phyloP scores from a whole-genome alignment of 2,797 vertebrate species.

The Tenualosa ilisha region DNA sequence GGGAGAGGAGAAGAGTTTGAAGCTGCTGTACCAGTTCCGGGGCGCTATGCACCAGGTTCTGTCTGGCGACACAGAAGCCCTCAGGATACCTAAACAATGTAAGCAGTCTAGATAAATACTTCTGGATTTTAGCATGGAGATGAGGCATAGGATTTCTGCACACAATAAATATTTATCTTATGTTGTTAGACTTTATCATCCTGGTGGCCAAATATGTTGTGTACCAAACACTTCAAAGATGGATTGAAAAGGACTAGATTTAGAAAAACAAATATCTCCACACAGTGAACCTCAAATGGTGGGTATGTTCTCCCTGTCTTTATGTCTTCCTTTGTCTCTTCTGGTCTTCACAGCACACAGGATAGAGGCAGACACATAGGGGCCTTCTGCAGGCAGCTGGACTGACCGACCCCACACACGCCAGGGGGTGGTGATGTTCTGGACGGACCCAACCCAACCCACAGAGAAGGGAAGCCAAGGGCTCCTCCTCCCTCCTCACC shows the following conservation, averaged over 20 bases:
- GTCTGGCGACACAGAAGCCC: slow-evolving; percentile 84
- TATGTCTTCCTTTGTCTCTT: background rate
- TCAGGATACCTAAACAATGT: slow-evolving; percentile 99
- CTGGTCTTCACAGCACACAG: slow-evolving; percentile 68
- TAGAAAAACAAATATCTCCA: background rate
- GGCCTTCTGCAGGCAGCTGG: slow-evolving; percentile 20
- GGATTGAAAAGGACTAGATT: background rate
- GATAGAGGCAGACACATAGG: slow-evolving; percentile 69
- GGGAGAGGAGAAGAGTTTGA: slow-evolving; percentile 95
- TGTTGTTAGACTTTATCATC: background rate
- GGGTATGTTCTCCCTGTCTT: background rate
- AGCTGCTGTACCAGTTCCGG: slow-evolving; percentile 96
- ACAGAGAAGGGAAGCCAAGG: background rate
- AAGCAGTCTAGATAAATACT: slow-evolving; percentile 44
- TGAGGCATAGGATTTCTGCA: background rate
- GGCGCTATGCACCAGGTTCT: slow-evolving; percentile 95
- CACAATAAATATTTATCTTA: background rate
- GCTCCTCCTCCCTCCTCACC: background rate
- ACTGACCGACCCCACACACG: background rate
- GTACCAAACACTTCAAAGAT: background rate
- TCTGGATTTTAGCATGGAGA: background rate
- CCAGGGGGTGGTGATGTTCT: background rate
- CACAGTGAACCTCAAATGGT: background rate
- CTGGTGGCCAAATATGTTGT: background rate
- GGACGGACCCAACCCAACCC: background rate